Evolutionary conservation across 1,140 invertebrate genomes (phyloP), one percentile per base, ranked within the genome.

Genomic region (Drosophila punjabiensis): DNA sequence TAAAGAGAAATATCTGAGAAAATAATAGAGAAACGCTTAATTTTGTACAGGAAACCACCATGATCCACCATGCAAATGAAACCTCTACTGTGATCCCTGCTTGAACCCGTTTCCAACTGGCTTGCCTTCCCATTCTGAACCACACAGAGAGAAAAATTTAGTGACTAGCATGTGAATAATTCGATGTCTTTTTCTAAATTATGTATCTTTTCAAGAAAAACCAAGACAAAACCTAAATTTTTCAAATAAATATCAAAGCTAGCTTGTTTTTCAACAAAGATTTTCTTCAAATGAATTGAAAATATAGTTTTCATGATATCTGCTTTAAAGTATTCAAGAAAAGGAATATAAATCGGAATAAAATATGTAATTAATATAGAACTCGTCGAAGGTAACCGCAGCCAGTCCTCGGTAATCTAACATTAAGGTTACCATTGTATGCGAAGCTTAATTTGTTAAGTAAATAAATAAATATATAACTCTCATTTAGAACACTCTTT

Each of bases 31-130:
- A 65, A 41, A 59, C 13, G 20, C n/a, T 65, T 58, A 28, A 45
- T 59, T 59, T 32, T 60, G 33, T 32, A 63, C 32, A 62, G 65
- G 41, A 35, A 64, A 47, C 65, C 41, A 62, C 33, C 20, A 47
- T 43, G 30, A 53, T 53, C 50, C 18, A 64, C 32, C 64, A 9
- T n/a, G 41, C 37, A 24, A 43, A 32, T 43, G 37, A 62, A 18
- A 30, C 56, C 39, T 63, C 11, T 3, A 10, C 20, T 35, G 32
- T 35, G 32, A 65, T 60, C 58, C 39, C 58, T 45, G 39, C 39
- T 59, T 60, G 24, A 45, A 65, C 32, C 43, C 65, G 55, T 56
- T 56, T 56, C 35, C 55, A 37, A 30, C 33, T 65, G n/a, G 39
- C 33, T 37, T 24, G 28, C 11, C 14, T 32, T 48, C 10, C 37